Conservation (phyloP, 1,140 invertebrate species). For the Geopemphigus sp. region DNA sequence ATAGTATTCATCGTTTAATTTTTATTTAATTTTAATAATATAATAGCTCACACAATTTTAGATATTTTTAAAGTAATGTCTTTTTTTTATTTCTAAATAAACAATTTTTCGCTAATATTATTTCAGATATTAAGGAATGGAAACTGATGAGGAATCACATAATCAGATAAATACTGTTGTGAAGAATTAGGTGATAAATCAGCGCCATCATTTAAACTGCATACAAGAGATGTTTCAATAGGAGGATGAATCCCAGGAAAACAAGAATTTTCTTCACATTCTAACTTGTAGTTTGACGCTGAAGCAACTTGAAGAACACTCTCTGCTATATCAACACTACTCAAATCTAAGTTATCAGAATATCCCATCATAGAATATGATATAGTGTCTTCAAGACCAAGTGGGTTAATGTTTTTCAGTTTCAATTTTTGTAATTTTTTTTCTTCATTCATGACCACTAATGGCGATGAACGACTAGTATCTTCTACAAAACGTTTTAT, state of each 20-base stretch:
- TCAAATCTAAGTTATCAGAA: conserved; percentile 43
- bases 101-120: background rate
- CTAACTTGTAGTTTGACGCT: conserved; percentile 24
- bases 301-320: conserved; percentile 40
- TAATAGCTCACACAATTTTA: too few relatives aligned
- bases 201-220: conserved; percentile 33
- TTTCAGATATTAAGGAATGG: conserved; percentile 39
- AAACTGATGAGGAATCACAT: conserved; percentile 41
- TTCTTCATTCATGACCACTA: conserved; percentile 20
- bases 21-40: too few relatives aligned
- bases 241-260: conserved; percentile 45
- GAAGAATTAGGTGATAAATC: conserved; percentile 45
- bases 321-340: conserved; percentile 38
- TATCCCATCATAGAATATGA: conserved; percentile 29
- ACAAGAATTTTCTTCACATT: conserved; percentile 47
- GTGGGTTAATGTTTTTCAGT: background rate
- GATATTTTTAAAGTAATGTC: too few relatives aligned
- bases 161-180: conserved; percentile 44
- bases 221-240: conserved; percentile 43
- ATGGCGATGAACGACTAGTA: conserved; percentile 28
- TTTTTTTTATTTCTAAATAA: too few relatives aligned
- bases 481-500: conserved; percentile 42
- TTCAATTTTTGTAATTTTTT: conserved; percentile 30
- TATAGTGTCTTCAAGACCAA: conserved; percentile 7
- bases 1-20: too few relatives aligned